phyloP scores from a whole-genome alignment of 64 coral and sea anemone species.

The Acropora yongei region DNA sequence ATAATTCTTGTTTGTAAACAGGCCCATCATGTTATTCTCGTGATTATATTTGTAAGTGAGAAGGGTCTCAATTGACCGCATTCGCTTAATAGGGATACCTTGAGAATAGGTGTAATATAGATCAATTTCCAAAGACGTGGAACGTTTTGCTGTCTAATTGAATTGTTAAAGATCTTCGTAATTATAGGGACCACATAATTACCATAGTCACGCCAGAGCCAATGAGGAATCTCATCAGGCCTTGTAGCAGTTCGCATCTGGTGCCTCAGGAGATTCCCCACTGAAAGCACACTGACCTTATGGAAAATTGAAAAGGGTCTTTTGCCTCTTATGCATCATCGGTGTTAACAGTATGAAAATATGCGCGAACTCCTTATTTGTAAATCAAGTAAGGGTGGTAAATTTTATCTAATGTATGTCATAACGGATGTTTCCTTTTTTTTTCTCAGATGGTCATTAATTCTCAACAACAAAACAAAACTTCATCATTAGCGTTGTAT shows the following conservation, averaged over 20 bases:
- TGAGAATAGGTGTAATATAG: conserved; percentile 37
- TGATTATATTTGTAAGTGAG: conserved; percentile 60
- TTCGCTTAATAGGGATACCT: conserved; percentile 39
- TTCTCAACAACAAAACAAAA: too few species aligned
- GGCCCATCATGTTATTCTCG: conserved; percentile 32
- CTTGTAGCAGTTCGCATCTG: neutral
- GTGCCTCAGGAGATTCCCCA: conserved; percentile 23
- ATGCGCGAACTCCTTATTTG: conserved; percentile 18
- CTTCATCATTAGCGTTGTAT: too few species aligned
- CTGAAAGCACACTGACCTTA: neutral
- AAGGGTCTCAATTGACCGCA: conserved; percentile 53
- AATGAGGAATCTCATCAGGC: conserved; percentile 24
- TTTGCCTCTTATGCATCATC: conserved; percentile 29
- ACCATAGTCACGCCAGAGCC: conserved; percentile 40
- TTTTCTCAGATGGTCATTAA: neutral
- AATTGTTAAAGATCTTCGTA: conserved; percentile 50
- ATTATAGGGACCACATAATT: conserved; percentile 21
- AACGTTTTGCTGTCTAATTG: conserved; percentile 37
- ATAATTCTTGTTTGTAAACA: conserved; percentile 42
- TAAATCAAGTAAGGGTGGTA: too few species aligned
- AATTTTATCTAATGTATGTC: too few species aligned
- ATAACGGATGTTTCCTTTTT: too few species aligned
- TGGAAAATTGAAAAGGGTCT: too few species aligned
- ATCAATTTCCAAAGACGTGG: conserved; percentile 34
- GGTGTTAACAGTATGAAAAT: conserved; percentile 63